These are phyloP conservation scores for Spizella passerina DNA, from an alignment of 2,797 vertebrate genomes.

Conservation along the genomic window DNA sequence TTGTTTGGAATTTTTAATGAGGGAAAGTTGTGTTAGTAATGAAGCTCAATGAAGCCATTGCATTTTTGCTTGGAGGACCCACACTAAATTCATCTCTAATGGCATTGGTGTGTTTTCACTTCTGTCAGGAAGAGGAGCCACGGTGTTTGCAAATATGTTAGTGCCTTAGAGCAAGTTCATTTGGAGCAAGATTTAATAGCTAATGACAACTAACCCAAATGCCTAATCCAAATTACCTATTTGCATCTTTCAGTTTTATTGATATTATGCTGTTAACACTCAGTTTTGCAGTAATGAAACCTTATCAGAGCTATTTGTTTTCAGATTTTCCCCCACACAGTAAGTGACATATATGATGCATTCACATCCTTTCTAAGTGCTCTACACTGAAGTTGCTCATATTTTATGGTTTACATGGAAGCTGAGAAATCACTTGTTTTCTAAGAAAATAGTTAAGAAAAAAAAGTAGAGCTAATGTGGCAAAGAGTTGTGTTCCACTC, in stretches of 20 bases:
- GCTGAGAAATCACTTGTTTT: background rate
- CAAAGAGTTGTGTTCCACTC: background rate
- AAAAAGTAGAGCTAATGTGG: background rate
- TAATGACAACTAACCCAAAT: background rate
- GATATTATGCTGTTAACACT: background rate
- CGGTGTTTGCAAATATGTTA: background rate
- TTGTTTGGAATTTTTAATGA: slow-evolving; percentile 75
- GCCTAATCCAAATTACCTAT: background rate
- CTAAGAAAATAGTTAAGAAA: background rate
- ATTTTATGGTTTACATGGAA: background rate
- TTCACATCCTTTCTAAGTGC: background rate
- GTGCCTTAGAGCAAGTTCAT: background rate
- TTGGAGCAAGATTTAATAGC: background rate
- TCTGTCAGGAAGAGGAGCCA: background rate
- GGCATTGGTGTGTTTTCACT: background rate
- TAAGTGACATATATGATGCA: background rate
- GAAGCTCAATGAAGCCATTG: background rate
- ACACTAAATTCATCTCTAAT: background rate
- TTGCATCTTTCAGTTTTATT: background rate
- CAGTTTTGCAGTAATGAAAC: background rate
- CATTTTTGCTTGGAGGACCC: background rate
- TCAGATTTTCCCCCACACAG: background rate
- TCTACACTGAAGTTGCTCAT: background rate
- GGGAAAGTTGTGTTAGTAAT: background rate
- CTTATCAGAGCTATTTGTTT: background rate